Conservation (phyloP, 2,888 invertebrate species). For the Tridacna gigas region DNA sequence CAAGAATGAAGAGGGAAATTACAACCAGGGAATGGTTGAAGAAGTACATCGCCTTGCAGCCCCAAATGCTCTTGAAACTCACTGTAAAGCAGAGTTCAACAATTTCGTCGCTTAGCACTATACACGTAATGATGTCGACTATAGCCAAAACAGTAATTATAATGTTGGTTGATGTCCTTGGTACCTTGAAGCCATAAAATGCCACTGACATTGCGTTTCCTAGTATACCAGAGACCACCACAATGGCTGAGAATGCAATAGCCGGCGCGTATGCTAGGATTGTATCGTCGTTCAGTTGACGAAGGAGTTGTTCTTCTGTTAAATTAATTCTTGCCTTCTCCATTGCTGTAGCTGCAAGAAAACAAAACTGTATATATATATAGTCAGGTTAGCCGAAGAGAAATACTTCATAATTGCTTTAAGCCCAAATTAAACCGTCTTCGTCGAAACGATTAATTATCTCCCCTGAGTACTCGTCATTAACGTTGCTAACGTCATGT, state of each 20-base stretch:
- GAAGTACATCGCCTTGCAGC: constrained; percentile 36
- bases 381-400: too few relatives aligned
- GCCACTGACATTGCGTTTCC: constrained; percentile 28
- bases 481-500: too few relatives aligned
- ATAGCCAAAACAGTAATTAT: constrained; percentile 18
- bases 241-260: constrained; percentile 19
- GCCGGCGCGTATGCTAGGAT: constrained; percentile 17
- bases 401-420: too few relatives aligned
- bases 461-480: too few relatives aligned
- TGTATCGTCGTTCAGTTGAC: constrained; percentile 14
- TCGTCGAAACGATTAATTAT: too few relatives aligned
- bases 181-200: constrained; percentile 45
- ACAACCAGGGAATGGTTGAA: constrained; percentile 16
- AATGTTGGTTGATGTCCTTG: constrained; percentile 15
- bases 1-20: neutral
- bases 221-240: constrained; percentile 20
- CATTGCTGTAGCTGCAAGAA: too few relatives aligned
- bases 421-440: too few relatives aligned
- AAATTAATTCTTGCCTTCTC: neutral
- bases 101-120: constrained; percentile 27
- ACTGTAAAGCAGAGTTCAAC: constrained; percentile 32
- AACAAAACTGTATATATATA: too few relatives aligned
- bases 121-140: constrained; percentile 30
- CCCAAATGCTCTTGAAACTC: constrained; percentile 16
- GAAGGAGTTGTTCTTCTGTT: constrained; percentile 15